phyloP scores from a whole-genome alignment of 2,797 vertebrate species.

The Anguilla pacifica region DNA sequence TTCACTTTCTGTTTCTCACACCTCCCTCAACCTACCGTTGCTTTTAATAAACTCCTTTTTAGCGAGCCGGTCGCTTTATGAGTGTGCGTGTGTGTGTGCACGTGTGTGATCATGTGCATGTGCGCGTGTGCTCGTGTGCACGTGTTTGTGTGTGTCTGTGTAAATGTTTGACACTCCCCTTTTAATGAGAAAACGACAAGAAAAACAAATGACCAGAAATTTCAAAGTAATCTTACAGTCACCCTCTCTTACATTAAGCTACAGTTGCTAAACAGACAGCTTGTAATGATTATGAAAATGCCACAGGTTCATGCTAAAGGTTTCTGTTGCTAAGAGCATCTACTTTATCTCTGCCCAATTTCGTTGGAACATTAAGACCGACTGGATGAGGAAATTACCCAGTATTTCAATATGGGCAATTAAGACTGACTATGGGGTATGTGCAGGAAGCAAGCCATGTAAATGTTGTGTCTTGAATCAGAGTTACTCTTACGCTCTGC shows the following conservation, averaged over 20 bases:
- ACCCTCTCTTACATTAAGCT: neutral
- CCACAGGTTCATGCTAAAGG: neutral
- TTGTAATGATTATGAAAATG: neutral
- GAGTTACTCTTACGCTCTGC: neutral
- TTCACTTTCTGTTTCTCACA: neutral
- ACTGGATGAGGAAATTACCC: neutral
- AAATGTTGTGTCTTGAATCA: neutral
- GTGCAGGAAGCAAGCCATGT: neutral
- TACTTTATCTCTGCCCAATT: neutral
- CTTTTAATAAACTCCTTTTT: neutral
- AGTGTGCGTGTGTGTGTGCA: neutral
- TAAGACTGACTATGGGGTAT: neutral
- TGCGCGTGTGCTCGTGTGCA: neutral
- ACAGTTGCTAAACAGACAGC: neutral
- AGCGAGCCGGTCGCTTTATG: neutral
- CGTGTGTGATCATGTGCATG: neutral
- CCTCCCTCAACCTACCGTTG: slow-evolving; percentile 3
- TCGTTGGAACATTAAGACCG: neutral
- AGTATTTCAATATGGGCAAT: neutral
- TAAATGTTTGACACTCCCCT: neutral
- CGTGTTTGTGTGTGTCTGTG: neutral
- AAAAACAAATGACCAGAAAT: neutral
- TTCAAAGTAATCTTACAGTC: neutral
- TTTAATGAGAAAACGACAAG: neutral
- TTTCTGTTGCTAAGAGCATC: neutral